Conservation (phyloP, 2,797 vertebrate genomes). For the Peromyscus melanophrys region DNA sequence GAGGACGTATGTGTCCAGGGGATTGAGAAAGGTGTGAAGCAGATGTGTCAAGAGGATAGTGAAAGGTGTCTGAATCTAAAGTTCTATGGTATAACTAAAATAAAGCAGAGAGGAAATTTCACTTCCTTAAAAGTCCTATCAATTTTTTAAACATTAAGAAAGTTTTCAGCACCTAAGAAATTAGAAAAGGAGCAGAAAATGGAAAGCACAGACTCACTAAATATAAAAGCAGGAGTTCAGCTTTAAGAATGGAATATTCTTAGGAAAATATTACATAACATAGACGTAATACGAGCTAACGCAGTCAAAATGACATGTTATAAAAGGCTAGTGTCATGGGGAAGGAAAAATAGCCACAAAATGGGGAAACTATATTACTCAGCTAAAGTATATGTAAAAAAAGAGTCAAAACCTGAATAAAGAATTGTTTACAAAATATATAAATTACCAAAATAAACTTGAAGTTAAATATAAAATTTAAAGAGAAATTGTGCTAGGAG, state of each 20-base stretch:
- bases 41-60: neutral
- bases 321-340: neutral
- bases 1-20: neutral
- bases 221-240: neutral
- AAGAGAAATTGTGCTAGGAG: neutral
- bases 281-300: neutral
- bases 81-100: neutral
- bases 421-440: neutral
- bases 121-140: neutral
- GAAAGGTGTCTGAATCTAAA: neutral
- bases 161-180: neutral
- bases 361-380: neutral
- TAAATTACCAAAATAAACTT: neutral
- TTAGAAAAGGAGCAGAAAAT: neutral
- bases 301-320: neutral
- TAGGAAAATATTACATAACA: neutral
- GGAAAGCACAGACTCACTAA: neutral
- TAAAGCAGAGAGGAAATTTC: neutral
- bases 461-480: neutral
- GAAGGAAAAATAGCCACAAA: neutral
- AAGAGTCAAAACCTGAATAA: neutral
- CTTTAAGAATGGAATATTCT: neutral
- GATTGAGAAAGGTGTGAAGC: neutral
- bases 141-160: neutral
- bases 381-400: neutral